Evolutionary conservation across 2,113 vertebrate genomes (phyloP).

Genomic region (Neogale vison): DNA sequence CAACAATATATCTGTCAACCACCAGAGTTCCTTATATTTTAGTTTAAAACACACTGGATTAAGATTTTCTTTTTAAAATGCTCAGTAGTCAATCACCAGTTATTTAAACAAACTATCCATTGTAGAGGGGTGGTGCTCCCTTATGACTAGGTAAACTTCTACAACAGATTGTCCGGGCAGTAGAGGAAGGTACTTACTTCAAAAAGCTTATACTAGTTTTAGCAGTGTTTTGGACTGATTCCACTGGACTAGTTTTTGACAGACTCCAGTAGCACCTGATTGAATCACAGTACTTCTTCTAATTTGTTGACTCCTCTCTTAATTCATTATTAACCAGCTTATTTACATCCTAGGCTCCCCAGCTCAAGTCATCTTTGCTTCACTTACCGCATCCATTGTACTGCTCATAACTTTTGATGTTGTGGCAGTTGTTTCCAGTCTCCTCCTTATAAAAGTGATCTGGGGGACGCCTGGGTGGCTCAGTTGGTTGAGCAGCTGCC

Average conservation of each 20-base stretch:
- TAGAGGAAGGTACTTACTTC: not conserved
- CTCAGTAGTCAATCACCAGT: not conserved
- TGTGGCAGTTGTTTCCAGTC: not conserved
- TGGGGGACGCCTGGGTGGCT: too few species aligned
- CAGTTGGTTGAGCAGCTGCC: too few species aligned
- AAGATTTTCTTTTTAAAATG: not conserved
- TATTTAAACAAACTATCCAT: not conserved
- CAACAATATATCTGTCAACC: not conserved
- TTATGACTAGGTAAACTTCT: not conserved
- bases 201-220: not conserved
- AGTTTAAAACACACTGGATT: not conserved
- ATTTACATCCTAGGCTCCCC: not conserved
- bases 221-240: not conserved
- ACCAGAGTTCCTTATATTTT: not conserved
- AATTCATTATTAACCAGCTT: conserved; percentile 35
- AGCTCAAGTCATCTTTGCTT: not conserved
- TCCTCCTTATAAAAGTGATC: not conserved
- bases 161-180: not conserved
- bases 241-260: conserved; percentile 39
- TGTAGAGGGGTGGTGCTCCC: not conserved
- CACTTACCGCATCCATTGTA: not conserved
- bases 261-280: not conserved
- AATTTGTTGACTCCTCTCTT: not conserved
- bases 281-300: not conserved
- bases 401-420: not conserved